phyloP scores from a whole-genome alignment of 1,140 invertebrate species.

The Mizuhopecten yessoensis region DNA sequence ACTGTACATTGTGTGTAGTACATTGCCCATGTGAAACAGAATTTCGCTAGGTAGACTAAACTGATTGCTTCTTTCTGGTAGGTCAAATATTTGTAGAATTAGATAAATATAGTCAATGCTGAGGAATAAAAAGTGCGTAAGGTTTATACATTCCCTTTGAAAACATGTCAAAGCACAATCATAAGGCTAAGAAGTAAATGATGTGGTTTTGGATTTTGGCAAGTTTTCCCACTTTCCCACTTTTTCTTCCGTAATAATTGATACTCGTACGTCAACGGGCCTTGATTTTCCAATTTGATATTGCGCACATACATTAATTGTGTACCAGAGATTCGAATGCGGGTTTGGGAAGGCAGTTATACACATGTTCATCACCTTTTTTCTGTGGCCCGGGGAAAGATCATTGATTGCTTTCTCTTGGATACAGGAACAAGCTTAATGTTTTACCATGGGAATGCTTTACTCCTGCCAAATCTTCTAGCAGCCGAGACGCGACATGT shows the following conservation, averaged over 20 bases:
- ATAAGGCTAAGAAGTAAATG: not conserved
- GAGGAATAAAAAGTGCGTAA: not conserved
- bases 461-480: not conserved
- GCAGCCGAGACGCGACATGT: not conserved
- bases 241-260: not conserved
- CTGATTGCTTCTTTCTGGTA: no score
- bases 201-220: slow-evolving; percentile 1
- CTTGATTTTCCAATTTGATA: not conserved
- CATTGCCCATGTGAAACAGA: no score
- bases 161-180: not conserved
- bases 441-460: not conserved
- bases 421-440: not conserved
- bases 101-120: not conserved
- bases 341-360: not conserved
- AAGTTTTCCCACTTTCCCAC: not conserved
- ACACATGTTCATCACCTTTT: not conserved
- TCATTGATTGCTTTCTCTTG: not conserved
- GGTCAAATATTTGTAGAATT: no score
- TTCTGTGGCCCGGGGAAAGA: not conserved
- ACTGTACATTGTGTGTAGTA: no score
- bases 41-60: no score
- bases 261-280: not conserved
- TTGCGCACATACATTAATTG: not conserved
- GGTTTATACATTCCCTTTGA: not conserved
- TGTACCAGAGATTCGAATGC: not conserved